Evolutionary conservation across 2,113 vertebrate genomes (phyloP).

Genomic region (Megalops atlanticus): DNA sequence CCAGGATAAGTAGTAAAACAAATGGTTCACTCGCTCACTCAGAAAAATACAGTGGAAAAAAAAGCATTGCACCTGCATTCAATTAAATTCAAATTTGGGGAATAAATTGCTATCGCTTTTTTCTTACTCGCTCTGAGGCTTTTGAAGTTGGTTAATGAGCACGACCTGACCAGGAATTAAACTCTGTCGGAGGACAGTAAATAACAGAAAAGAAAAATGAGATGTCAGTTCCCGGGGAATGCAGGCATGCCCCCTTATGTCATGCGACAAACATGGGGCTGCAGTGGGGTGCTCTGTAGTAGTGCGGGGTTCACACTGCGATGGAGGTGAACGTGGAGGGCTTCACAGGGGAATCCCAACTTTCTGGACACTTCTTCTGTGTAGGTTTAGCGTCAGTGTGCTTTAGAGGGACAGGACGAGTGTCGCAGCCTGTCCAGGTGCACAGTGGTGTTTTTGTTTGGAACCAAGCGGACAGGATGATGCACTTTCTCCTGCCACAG

Average conservation of each 20-base stretch:
- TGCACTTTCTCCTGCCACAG: background rate
- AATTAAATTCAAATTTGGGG: constrained; percentile 54
- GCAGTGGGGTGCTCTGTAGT: background rate
- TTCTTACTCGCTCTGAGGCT: constrained; percentile 40
- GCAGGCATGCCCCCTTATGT: background rate
- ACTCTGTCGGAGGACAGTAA: constrained; percentile 12
- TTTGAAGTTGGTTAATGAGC: constrained; percentile 50
- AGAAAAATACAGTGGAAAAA: constrained; percentile 39
- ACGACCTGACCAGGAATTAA: constrained; percentile 34
- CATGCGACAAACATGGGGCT: background rate
- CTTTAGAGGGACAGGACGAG: too few species aligned
- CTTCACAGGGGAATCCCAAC: background rate
- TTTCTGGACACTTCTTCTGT: background rate
- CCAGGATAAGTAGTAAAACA: constrained; percentile 21
- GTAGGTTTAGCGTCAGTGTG: background rate
- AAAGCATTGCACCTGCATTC: constrained; percentile 52
- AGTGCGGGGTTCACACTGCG: background rate
- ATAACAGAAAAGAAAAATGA: background rate
- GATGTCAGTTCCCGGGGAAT: background rate
- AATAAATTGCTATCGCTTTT: constrained; percentile 56
- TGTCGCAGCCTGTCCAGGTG: too few species aligned
- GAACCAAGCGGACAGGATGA: too few species aligned
- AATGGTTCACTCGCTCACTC: background rate
- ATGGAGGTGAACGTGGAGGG: background rate
- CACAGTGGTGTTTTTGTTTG: background rate